Conservation (phyloP, 2,113 vertebrate genomes). For the Gasterosteus nipponicus region DNA sequence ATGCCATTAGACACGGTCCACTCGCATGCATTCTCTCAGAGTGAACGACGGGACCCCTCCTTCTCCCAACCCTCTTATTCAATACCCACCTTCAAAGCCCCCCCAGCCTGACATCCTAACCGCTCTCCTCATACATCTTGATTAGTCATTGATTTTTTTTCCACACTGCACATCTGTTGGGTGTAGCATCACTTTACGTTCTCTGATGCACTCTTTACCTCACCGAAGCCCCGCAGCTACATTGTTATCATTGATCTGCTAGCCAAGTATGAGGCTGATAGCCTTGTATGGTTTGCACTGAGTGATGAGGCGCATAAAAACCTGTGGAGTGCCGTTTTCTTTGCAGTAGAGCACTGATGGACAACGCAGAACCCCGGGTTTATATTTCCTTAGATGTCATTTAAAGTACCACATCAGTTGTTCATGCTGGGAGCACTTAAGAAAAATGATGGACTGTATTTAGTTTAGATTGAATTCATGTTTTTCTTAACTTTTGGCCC, state of each 20-base stretch:
- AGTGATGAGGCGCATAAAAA: constrained; percentile 56
- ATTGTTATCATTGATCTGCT: constrained; percentile 62
- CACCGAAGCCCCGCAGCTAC: constrained; percentile 33
- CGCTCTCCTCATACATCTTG: constrained; percentile 25
- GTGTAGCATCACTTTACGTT: constrained; percentile 38
- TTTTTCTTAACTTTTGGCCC: not conserved
- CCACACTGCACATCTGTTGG: constrained; percentile 30
- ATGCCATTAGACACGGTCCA: not conserved
- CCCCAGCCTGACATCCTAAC: constrained; percentile 18
- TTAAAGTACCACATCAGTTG: not conserved
- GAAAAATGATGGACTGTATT: not conserved
- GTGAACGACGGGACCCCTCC: constrained; percentile 5
- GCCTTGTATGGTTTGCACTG: constrained; percentile 30
- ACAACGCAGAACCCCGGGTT: not conserved
- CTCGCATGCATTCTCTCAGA: not conserved
- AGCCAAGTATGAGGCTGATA: constrained; percentile 38
- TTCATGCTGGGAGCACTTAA: not conserved
- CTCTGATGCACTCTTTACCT: constrained; percentile 59
- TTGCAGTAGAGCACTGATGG: constrained; percentile 1
- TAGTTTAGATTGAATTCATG: not conserved
- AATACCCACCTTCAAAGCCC: not conserved
- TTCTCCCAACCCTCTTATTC: not conserved
- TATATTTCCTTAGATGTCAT: constrained; percentile 20
- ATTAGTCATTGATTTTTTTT: constrained; percentile 57
- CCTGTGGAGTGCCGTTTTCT: constrained; percentile 5